Base-by-base conservation (phyloP, 2,797 vertebrate genomes). In the Catostomus latipinnis region DNA sequence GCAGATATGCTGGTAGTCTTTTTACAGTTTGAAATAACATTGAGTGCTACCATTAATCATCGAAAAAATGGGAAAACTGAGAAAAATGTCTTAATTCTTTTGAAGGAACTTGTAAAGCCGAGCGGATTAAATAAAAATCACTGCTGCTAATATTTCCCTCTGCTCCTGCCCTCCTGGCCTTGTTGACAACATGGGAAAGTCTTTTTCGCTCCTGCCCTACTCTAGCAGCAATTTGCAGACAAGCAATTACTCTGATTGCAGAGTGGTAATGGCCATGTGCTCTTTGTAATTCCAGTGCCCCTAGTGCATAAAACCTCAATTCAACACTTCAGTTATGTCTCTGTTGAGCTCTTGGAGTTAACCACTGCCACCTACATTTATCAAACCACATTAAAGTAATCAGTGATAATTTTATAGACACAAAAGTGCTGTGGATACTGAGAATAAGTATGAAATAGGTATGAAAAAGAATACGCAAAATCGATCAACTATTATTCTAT, bases 171-270 rank as follows among this genome's bases (percentile, higher is more conserved):
- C 56, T 10, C 8, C 9, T 52, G 62, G 60, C 74, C 56, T 58
- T 57, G 49, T 78, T 53, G 65, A 49, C 13, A 67, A 52, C 72
- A 65, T 58, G 45, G 58, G 46, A 54, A 80, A 68, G 46, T 14
- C 34, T 6, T 67, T 49, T 12, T 56, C 9, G 13, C 49, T 58
- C n/a, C n/a, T 53, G 63, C n/a, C 18, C 46, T 68, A 43, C 45
- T 45, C 70, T 50, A 63, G 67, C 48, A 18, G 60, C 18, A 67
- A 65, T 84, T 77, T 78, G 22, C 70, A 82, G 74, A 78, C 58
- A 53, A 62, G 68, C 69, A 77, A 80, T 85, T 74, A 85, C n/a
- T 70, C 58, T 70, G 58, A 82, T 74, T 69, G 70, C 66, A 48
- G 48, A 67, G 69, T 6, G 12, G 61, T 65, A 80, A 83, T 53